Percentiles rank a stretch among this genome's conserved stretches.
These are phyloP conservation scores for Gyps fulvus DNA, from an alignment of 2,113 vertebrate genomes.

Conservation along the genomic window DNA sequence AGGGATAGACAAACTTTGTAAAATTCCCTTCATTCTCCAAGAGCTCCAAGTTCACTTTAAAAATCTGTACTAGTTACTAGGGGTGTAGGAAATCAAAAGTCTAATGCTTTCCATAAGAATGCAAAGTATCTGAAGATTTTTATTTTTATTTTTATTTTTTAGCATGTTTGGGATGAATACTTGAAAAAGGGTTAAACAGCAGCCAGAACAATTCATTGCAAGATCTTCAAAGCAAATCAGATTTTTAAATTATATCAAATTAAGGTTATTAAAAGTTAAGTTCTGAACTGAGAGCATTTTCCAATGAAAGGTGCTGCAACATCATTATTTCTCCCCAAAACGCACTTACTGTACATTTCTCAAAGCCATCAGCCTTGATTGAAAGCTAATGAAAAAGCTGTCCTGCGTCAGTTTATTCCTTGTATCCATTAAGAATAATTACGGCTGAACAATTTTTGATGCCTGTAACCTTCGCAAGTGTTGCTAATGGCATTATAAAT, in stretches of 20 bases:
- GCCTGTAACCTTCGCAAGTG: constrained; percentile 99
- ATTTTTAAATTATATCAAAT: constrained; percentile 83
- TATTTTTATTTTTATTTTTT: background rate
- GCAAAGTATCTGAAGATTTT: background rate
- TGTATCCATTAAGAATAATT: constrained; percentile 99
- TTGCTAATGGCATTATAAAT: constrained; percentile 99
- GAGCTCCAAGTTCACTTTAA: background rate
- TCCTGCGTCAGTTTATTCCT: constrained; percentile 97
- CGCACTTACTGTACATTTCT: constrained; percentile 91
- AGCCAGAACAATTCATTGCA: constrained; percentile 66
- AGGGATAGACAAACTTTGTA: background rate
- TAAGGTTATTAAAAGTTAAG: constrained; percentile 83
- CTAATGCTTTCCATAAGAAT: background rate
- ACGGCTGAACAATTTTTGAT: constrained; percentile 99
- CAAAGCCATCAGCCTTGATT: constrained; percentile 95
- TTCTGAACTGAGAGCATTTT: constrained; percentile 80
- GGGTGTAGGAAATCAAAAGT: background rate
- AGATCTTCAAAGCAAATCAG: constrained; percentile 76
- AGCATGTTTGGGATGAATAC: background rate
- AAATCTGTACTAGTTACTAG: background rate
- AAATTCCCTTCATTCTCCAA: background rate
- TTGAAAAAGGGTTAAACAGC: constrained; percentile 71
- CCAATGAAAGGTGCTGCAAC: constrained; percentile 82
- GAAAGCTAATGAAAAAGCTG: constrained; percentile 99
- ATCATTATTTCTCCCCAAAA: constrained; percentile 93